Conservation (phyloP, 1,140 invertebrate species). For the Condylostylus longicornis region DNA sequence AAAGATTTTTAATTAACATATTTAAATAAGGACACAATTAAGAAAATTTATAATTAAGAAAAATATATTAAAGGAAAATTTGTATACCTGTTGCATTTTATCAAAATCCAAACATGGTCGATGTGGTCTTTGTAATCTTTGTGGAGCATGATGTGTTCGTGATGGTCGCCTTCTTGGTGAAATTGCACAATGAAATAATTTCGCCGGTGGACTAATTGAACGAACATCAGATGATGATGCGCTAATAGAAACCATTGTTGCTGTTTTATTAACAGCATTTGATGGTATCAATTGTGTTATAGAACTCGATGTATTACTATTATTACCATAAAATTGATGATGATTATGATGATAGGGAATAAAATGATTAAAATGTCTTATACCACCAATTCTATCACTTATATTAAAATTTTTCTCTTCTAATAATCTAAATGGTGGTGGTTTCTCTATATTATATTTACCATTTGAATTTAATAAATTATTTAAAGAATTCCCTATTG, state of each 20-base stretch:
- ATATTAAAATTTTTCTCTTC: too few relatives aligned
- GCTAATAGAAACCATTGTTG: conserved; percentile 30
- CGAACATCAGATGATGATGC: conserved; percentile 35
- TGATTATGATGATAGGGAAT: not conserved
- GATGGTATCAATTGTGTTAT: too few relatives aligned
- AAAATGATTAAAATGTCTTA: not conserved
- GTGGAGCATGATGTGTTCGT: conserved; percentile 40
- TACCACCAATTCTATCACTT: too few relatives aligned
- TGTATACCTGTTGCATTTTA: conserved; percentile 64
- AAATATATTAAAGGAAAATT: not conserved
- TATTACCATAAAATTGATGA: conserved; percentile 23
- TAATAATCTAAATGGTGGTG: too few relatives aligned
- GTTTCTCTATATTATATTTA: too few relatives aligned
- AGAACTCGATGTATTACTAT: conserved; percentile 27
- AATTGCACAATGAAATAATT: conserved; percentile 51
- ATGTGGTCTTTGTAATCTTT: conserved; percentile 47
- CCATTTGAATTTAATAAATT: too few relatives aligned
- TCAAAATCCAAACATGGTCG: conserved; percentile 87
- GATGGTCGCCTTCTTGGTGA: conserved; percentile 45
- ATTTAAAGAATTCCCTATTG: too few relatives aligned
- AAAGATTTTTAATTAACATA: not conserved
- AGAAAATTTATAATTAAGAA: not conserved
- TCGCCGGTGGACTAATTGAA: conserved; percentile 53
- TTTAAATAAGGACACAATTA: not conserved
- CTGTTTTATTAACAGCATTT: too few relatives aligned